Base-by-base conservation (phyloP, 92 coral and sea anemone genomes). In the Actinostola sp. region DNA sequence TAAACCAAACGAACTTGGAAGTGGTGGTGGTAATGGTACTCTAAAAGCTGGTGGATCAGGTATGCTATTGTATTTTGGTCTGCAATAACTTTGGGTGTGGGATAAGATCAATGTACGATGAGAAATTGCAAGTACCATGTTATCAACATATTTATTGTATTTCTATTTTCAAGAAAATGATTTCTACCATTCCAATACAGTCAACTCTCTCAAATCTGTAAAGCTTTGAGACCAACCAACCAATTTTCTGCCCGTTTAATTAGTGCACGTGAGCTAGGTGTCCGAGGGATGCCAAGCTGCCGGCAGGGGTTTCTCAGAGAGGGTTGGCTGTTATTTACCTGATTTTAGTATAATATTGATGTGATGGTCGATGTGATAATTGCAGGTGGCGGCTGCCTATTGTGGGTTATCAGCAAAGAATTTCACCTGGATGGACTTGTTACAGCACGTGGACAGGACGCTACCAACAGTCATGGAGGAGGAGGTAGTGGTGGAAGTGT, bases 401-500 rank as follows among this genome's bases (percentile, higher is more conserved):
- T 71, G 28, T 85, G 85, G 85, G 57, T 68, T 59, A 60, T 77
- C 30, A 64, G 83, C 52, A 73, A 73, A 56, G 63, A 60, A 11
- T 34, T 85, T 23, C 90, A 85, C 58, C 54, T 85, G 61, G 90
- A 78, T 49, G 87, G 87, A 32, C 60, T 82, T 66, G 61, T 82
- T 11, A 64, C 87, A 38, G 87, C 87, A 11, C 63, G 63, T 46
- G 87, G 87, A 2, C 54, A 55, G 17, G 65, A 59, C 48, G 81
- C 74, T 15, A 8, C 34, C 7, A 72, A 59, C 24, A 54, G 52
- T 23, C 41, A 71, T 21, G 82, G 83, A 5, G 89, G 89, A 7
- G 89, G 89, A 17, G 89, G 89, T 1, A 78, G 89, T 64, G 89
- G 89, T 31, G 89, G 89, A n/a, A 77, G 76, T 66, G 70, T 84